These are phyloP conservation scores for Notothenia coriiceps DNA, from an alignment of 2,113 vertebrate species.

Conservation along the genomic window DNA sequence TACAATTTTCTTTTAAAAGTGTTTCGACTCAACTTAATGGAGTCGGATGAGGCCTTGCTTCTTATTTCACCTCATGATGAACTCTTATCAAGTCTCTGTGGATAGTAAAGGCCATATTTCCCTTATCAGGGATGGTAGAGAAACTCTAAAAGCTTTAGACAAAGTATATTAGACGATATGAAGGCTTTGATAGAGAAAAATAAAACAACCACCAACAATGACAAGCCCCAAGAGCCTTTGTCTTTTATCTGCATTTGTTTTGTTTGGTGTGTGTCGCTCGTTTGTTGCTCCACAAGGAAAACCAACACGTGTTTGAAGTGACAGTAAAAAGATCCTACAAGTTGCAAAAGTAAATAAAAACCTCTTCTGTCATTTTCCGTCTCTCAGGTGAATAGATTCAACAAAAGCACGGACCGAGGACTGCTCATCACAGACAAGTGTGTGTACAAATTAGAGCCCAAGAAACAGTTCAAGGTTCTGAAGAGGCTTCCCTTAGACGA, in stretches of 20 bases:
- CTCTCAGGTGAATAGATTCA: constrained; percentile 90
- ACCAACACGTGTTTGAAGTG: not conserved
- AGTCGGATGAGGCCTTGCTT: constrained; percentile 1
- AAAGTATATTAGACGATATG: constrained; percentile 4
- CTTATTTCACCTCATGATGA: constrained; percentile 42
- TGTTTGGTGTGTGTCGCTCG: constrained; percentile 3
- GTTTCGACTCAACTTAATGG: not conserved
- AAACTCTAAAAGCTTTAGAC: constrained; percentile 18
- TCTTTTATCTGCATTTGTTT: constrained; percentile 1
- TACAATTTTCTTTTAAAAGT: not conserved
- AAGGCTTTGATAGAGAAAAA: constrained; percentile 17
- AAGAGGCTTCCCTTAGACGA: constrained; percentile 84
- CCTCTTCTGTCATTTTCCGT: not conserved
- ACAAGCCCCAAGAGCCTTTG: constrained; percentile 20
- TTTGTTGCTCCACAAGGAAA: constrained; percentile 9
- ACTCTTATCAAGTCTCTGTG: constrained; percentile 33
- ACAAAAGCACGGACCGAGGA: constrained; percentile 89
- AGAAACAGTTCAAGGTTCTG: constrained; percentile 89
- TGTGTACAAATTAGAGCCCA: constrained; percentile 92
- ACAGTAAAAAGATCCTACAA: not conserved
- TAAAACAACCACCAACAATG: constrained; percentile 10
- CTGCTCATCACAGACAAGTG: constrained; percentile 91
- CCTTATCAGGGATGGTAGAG: constrained; percentile 22
- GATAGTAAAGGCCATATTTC: constrained; percentile 27
- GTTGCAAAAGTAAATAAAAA: constrained; percentile 1